Base-by-base conservation (phyloP, 64 coral and sea anemone species). In the Hydrozoanthus tunicans region DNA sequence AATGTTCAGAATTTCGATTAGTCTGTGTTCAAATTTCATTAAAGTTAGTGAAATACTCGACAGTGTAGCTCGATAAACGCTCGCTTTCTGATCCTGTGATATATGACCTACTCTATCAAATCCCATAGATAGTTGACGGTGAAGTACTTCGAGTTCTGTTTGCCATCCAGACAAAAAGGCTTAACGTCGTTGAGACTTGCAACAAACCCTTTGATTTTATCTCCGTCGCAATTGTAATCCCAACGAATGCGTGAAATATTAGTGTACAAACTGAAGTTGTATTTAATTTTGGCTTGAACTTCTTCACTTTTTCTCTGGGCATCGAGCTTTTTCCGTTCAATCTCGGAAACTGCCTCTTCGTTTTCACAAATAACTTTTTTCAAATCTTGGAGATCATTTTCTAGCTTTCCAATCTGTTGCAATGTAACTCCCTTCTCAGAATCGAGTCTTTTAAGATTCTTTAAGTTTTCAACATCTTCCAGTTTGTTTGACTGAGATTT, bases 191-290 rank as follows among this genome's bases (percentile, higher is more conserved):
- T 91, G 56, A 99, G 74, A 51, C 68, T 93, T 57, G 97, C 94
- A 3, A 99, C 82, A 53, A 99, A 99, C 9, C 97, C 97, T 81
- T 95, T 93, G 12, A 96, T 79, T 76, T 93, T 81, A 54, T 94
- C 97, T 59, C 92, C 94, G 6, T 96, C 94, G 62, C 94, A 82
- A 17, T 94, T 83, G 69, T 99, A 99, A 92, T 99, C 94, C 97
- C 97, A 99, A 3, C 97, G 92, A 27, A 99, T 95, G 5, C 93
- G 94, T 10, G 92, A 93, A 51, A 99, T 85, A 59, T 99, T 99
- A 4, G 92, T 94, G 11, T 93, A 99, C 51, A 99, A 78, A 82
- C 92, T 99, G 76, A 99, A 99, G 69, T 93, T 93, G 79, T 96
- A 96, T 68, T 96, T 99, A 12, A 90, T 89, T 92, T 99, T 93